phyloP scores from a whole-genome alignment of 2,888 invertebrate species.

The Ptychoptera albimana region DNA sequence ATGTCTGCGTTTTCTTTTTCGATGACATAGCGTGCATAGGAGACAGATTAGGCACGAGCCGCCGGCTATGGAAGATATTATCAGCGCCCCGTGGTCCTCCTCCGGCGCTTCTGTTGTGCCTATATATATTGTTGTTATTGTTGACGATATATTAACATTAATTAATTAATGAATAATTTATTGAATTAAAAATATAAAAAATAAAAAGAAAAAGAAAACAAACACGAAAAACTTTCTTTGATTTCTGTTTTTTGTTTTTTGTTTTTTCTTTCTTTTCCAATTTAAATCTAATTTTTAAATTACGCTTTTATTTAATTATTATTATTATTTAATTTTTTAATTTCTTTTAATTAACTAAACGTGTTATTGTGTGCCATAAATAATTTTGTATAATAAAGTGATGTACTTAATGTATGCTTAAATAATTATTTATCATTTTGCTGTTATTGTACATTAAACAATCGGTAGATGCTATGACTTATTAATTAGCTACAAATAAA shows the following conservation, averaged over 20 bases:
- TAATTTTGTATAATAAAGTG: too few relatives aligned
- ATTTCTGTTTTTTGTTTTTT: not conserved
- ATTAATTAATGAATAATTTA: not conserved
- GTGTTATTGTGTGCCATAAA: too few relatives aligned
- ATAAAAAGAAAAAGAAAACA: not conserved
- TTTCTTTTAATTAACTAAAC: not conserved
- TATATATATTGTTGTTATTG: constrained; percentile 10
- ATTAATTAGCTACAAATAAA: too few relatives aligned
- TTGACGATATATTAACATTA: not conserved
- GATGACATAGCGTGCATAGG: constrained; percentile 35
- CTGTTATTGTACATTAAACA: not conserved
- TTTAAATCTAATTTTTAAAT: not conserved
- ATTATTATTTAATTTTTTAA: too few relatives aligned
- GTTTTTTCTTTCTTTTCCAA: not conserved
- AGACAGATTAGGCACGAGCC: constrained; percentile 35
- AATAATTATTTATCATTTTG: not conserved
- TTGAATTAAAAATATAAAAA: not conserved
- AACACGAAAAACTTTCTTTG: not conserved
- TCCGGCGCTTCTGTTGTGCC: constrained; percentile 32
- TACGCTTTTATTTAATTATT: too few relatives aligned
- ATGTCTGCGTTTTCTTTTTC: constrained; percentile 32
- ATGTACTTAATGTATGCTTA: not conserved
- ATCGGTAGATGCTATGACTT: too few relatives aligned
- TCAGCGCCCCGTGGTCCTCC: constrained; percentile 34
- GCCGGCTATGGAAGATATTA: constrained; percentile 32